These are phyloP conservation scores for Chrysomela aeneicollis DNA, from an alignment of 2,888 invertebrate species.

Conservation along the genomic window DNA sequence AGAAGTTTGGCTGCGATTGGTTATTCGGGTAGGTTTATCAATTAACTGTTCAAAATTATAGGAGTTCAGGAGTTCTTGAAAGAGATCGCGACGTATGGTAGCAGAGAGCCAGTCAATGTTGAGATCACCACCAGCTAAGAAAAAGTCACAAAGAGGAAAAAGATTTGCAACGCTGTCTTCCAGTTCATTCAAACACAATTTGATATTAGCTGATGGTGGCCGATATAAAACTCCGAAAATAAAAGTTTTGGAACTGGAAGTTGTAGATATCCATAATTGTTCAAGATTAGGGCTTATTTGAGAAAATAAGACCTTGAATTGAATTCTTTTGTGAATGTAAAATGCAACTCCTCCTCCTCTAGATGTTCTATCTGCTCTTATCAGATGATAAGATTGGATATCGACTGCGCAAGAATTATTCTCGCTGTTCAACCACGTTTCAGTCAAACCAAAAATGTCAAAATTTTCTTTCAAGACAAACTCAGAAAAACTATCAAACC, in stretches of 20 bases:
- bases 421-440: background rate
- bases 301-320: background rate
- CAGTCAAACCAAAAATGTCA: constrained; percentile 1
- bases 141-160: background rate
- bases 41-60: background rate
- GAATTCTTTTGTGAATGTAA: background rate
- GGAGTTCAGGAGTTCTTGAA: background rate
- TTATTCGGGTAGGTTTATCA: background rate
- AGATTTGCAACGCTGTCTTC: background rate
- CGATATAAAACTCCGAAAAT: too few relatives aligned
- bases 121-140: background rate
- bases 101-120: background rate
- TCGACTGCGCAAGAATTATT: background rate
- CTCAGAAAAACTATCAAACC: background rate
- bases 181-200: background rate
- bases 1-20: background rate
- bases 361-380: background rate
- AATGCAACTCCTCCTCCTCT: background rate
- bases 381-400: background rate
- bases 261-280: background rate
- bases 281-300: background rate
- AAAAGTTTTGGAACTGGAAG: background rate
- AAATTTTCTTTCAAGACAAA: background rate
- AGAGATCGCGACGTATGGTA: background rate
- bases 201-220: constrained; percentile 1